phyloP scores from a whole-genome alignment of 2,888 invertebrate genomes.

The Nemotelus nigrinus region DNA sequence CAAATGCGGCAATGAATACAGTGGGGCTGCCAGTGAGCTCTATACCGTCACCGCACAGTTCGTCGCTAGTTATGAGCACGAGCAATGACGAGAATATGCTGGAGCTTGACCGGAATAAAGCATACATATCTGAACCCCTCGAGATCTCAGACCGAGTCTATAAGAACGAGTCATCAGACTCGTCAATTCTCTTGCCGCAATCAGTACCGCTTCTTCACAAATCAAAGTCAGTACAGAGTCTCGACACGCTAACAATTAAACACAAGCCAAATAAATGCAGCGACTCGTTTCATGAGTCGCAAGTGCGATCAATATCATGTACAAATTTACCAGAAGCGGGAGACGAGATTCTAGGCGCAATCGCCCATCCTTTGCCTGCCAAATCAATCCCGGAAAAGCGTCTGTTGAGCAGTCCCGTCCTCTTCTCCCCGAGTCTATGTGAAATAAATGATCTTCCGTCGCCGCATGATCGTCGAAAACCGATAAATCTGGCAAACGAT shows the following conservation, averaged over 20 bases:
- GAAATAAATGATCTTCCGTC: constrained; percentile 55
- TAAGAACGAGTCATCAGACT: constrained; percentile 44
- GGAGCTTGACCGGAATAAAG: constrained; percentile 59
- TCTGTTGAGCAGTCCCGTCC: constrained; percentile 53
- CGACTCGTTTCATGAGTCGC: constrained; percentile 52
- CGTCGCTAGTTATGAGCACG: constrained; percentile 46
- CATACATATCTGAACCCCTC: constrained; percentile 62
- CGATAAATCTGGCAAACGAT: constrained; percentile 43
- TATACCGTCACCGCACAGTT: background rate
- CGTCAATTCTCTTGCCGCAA: background rate
- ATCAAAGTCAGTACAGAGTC: constrained; percentile 54
- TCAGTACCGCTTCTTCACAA: constrained; percentile 51
- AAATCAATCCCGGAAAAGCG: constrained; percentile 46
- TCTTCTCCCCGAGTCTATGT: constrained; percentile 57
- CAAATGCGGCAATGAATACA: constrained; percentile 60
- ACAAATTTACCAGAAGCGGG: constrained; percentile 52
- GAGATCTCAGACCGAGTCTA: constrained; percentile 61
- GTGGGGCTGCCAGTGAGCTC: constrained; percentile 57
- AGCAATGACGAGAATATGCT: constrained; percentile 54
- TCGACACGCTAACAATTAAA: constrained; percentile 42
- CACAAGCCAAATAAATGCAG: constrained; percentile 45
- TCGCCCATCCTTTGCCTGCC: constrained; percentile 45
- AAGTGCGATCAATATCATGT: constrained; percentile 56
- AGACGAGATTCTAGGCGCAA: constrained; percentile 47
- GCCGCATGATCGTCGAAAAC: constrained; percentile 53